Base-by-base conservation (phyloP, 2,113 vertebrate species). In the Rhabdomys dilectus region DNA sequence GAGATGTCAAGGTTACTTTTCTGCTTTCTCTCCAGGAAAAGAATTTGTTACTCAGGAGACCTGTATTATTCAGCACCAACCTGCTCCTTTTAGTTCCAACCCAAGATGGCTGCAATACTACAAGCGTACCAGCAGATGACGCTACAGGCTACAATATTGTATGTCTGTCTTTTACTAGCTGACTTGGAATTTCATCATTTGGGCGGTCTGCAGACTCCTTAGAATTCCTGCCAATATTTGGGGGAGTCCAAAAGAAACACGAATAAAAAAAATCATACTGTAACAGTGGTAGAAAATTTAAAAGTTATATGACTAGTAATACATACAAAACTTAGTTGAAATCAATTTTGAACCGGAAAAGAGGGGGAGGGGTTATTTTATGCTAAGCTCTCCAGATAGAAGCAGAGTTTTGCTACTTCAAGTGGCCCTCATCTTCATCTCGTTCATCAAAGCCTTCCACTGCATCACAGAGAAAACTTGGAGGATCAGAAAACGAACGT, bases 51-150 rank as follows among this genome's bases (percentile, higher is more conserved):
- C 58, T 75, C 34, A 0, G 0, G 4, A 72, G 21, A 26, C 26
- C 3, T 51, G 24, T 21, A 48, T 62, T 66, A 73, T 91, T 94
- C 60, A 70, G 15, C 62, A 17, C 17, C 34, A 70, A 12, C 2
- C 8, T 13, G 31, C 10, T 62, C 17, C 48, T 86, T 58, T 29
- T 19, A 31, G 19, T 68, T 70, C n/a, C 85, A 42, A 0, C 6
- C 4, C 39, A 58, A 88, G 29, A 56, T 77, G 82, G 0, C 0
- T 64, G 84, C 51, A 96, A 95, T 95, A 75, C 68, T 75, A 76
- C 0, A 8, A 31, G 9, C 3, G 0, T 2, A 75, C 96, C 97
- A 95, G 22, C 76, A 97, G 97, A 88, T 97, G 97, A 29, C 87
- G 95, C 78, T 12, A 45, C 68, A 84, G 58, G 10, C 87, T 80